phyloP scores from a whole-genome alignment of 2,113 vertebrate species.

The Melanerpes aurifrons region DNA sequence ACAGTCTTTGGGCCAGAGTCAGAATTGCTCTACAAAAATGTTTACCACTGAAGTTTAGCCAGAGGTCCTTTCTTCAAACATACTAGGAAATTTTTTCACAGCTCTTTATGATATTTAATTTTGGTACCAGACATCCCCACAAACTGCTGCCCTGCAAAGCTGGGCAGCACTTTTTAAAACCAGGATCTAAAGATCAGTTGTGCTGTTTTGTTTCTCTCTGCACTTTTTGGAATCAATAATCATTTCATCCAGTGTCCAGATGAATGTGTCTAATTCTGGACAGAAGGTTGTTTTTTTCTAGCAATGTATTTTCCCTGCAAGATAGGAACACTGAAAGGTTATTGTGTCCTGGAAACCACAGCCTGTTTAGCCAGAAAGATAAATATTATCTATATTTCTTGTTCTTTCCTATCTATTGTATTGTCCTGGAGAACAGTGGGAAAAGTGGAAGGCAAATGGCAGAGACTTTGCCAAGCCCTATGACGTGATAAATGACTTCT shows the following conservation, averaged over 20 bases:
- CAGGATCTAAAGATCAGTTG: neutral
- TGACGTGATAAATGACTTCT: slow-evolving; percentile 51
- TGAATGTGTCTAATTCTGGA: slow-evolving; percentile 45
- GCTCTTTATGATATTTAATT: neutral
- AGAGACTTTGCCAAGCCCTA: neutral
- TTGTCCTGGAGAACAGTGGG: slow-evolving; percentile 36
- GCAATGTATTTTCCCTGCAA: neutral
- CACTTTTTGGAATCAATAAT: neutral
- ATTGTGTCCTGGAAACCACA: neutral
- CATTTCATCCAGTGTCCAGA: neutral
- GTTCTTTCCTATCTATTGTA: slow-evolving; percentile 60
- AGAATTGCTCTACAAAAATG: neutral
- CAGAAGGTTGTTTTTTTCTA: slow-evolving; percentile 30
- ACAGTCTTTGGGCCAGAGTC: neutral
- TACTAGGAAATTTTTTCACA: neutral
- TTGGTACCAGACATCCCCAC: neutral
- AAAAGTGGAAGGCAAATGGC: slow-evolving; percentile 34
- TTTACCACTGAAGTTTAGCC: neutral
- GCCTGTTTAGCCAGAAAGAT: slow-evolving; percentile 54
- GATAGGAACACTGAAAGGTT: slow-evolving; percentile 20
- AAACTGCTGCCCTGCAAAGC: neutral
- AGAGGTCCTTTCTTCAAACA: neutral
- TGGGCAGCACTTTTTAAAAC: neutral
- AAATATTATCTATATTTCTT: slow-evolving; percentile 64
- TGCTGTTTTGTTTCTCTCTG: neutral